These are phyloP conservation scores for Plebejus anna DNA, from an alignment of 2,888 invertebrate genomes.

Conservation along the genomic window DNA sequence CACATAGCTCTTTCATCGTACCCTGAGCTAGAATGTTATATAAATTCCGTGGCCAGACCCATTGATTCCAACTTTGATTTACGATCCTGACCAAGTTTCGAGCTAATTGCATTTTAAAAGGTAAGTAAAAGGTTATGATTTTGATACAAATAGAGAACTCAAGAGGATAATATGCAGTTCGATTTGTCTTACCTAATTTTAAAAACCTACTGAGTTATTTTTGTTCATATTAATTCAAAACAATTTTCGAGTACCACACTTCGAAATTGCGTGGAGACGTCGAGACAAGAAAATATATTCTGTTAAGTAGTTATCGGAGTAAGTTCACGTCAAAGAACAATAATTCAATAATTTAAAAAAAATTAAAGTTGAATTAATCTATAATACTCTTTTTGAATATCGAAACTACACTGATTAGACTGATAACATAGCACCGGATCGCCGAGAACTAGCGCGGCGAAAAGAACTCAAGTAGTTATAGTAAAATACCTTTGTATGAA, in stretches of 20 bases:
- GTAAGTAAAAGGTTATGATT: background rate
- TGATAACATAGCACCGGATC: too few species aligned
- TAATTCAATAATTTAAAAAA: too few species aligned
- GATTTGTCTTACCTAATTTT: background rate
- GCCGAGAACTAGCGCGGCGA: too few species aligned
- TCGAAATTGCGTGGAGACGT: background rate
- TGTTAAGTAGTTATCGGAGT: too few species aligned
- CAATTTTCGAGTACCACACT: background rate
- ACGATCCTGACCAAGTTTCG: constrained; percentile 21
- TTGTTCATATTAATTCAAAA: background rate
- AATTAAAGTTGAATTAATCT: too few species aligned
- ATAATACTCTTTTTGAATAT: too few species aligned
- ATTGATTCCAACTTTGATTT: constrained; percentile 24
- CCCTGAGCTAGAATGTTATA: constrained; percentile 44
- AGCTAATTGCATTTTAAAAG: constrained; percentile 19
- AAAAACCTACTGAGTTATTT: background rate
- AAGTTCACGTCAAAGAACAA: too few species aligned
- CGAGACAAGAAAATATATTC: too few species aligned
- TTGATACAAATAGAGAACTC: background rate
- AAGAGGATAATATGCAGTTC: background rate
- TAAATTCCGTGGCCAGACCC: constrained; percentile 34
- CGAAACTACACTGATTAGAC: too few species aligned
- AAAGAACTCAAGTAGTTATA: too few species aligned
- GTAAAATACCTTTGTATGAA: too few species aligned
- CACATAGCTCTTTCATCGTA: constrained; percentile 44